Evolutionary conservation across 2,113 vertebrate species (phyloP), one percentile per base, ranked within the genome.

Genomic region (Sander vitreus): DNA sequence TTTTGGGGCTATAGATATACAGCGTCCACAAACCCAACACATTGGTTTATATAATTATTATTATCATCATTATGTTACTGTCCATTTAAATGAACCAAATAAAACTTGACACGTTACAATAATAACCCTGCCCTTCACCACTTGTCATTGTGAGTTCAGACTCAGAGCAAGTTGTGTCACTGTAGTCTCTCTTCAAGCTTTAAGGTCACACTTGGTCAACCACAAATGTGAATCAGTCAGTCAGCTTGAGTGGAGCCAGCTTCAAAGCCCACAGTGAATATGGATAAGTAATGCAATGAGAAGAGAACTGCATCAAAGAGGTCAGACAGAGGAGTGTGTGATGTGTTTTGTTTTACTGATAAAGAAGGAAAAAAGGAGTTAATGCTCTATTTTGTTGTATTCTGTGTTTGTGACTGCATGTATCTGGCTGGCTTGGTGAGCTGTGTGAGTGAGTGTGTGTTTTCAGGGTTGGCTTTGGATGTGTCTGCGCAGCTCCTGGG

Each of bases 401-500:
- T 65, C 5, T 72, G 64, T 45, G 25, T 63, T 55, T 84, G 19
- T 47, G 59, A 64, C 64, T 21, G 47, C 23, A 6, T 58, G 74
- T 30, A 16, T 65, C 23, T 63, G 57, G 33, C 53, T 62, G 78
- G 43, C 39, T 53, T 13, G 1, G 58, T 55, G 76, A 43, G 70
- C 18, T 36, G 21, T 12, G 54, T 19, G 30, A 10, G 12, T 12
- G 23, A 21, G 50, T 59, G 19, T 15, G 62, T 6, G 3, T 14
- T 11, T 7, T 95, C 84, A 96, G 25, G 94, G 94, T 66, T 95
- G 94, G 72, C 92, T 95, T 89, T 96, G 94, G 82, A 99, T 97
- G 91, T 95, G 97, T 80, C 97, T 96, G 92, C 97, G 97, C 83
- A 99, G 94, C 80, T 96, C 91, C 73, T 96, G 96, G 6, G 98